Evolutionary conservation across 2,113 vertebrate genomes (phyloP).

Genomic region (Macrotis lagotis): DNA sequence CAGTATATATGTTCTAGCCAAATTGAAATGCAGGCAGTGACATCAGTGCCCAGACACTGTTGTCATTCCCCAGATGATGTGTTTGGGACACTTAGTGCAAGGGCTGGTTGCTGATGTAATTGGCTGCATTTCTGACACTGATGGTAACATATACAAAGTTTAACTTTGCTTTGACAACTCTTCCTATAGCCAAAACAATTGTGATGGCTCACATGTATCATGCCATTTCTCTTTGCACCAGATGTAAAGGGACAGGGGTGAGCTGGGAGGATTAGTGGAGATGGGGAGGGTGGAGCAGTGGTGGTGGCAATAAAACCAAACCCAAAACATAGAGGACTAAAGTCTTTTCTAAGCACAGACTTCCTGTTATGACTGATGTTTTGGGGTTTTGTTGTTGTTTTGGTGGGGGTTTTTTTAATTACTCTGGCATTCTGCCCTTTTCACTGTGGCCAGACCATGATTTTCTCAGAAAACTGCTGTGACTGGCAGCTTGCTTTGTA

Average conservation of each 20-base stretch:
- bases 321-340: constrained; percentile 16
- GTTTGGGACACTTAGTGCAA: not conserved
- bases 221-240: constrained; percentile 56
- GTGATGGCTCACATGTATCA: constrained; percentile 18
- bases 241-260: constrained; percentile 20
- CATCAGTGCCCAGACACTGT: constrained; percentile 5
- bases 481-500: fast-evolving
- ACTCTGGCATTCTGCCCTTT: not conserved
- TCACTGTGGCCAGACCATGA: not conserved
- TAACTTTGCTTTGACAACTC: constrained; percentile 69
- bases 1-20: not conserved
- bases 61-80: constrained; percentile 17
- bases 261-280: too few relatives aligned
- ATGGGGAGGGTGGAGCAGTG: too few relatives aligned
- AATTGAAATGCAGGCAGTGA: not conserved
- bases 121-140: constrained; percentile 27
- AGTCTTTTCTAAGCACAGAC: constrained; percentile 43
- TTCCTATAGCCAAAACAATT: constrained; percentile 61
- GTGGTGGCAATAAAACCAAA: not conserved
- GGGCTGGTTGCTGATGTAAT: constrained; percentile 14
- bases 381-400: not conserved
- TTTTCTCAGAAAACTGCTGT: not conserved
- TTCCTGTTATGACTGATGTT: not conserved
- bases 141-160: constrained; percentile 47
- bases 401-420: not conserved